phyloP scores from a whole-genome alignment of 2,113 vertebrate genomes.

The Nesoenas mayeri region DNA sequence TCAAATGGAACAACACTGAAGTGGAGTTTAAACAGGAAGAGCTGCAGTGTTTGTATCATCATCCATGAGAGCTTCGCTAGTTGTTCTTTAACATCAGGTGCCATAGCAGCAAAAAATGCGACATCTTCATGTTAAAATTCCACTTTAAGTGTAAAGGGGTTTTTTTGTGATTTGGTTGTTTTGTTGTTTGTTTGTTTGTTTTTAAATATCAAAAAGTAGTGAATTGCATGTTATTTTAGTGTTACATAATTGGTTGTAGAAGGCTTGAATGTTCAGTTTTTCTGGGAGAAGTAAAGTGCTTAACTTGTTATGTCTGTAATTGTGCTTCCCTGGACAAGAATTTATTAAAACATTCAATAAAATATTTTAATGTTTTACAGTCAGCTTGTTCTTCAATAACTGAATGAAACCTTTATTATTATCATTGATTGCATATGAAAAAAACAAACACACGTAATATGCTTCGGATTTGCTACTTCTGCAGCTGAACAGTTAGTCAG shows the following conservation, averaged over 20 bases:
- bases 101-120: not conserved
- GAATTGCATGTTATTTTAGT: not conserved
- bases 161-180: rapidly evolving
- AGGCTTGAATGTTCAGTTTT: not conserved
- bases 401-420: not conserved
- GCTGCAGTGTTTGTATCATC: not conserved
- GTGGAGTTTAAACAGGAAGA: not conserved
- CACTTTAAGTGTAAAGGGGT: not conserved
- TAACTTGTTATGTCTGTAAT: not conserved
- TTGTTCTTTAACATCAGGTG: not conserved
- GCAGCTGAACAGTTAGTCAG: not conserved
- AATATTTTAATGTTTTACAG: not conserved
- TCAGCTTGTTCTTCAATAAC: not conserved
- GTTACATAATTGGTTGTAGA: not conserved
- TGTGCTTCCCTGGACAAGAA: not conserved
- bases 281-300: not conserved
- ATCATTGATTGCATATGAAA: not conserved
- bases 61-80: not conserved
- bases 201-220: not conserved
- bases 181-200: not conserved
- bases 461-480: not conserved
- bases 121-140: not conserved
- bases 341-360: not conserved
- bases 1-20: not conserved
- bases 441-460: not conserved